These are phyloP conservation scores for Procavia capensis DNA, from an alignment of 2,113 vertebrate species.

Conservation along the genomic window DNA sequence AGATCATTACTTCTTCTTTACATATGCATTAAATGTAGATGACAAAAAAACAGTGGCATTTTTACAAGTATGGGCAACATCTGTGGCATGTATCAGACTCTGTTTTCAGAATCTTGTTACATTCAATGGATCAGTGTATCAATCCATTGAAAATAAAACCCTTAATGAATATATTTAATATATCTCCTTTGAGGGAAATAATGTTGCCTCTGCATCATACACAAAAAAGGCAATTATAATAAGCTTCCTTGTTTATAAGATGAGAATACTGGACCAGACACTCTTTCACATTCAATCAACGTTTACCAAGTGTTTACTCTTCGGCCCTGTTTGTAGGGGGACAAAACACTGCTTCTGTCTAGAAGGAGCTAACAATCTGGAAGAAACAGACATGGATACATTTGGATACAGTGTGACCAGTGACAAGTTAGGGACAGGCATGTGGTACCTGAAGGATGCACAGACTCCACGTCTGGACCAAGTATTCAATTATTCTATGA, in stretches of 20 bases:
- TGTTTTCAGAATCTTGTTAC: neutral
- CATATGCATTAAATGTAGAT: neutral
- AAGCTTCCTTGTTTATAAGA: neutral
- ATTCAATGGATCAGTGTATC: neutral
- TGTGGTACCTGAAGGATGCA: neutral
- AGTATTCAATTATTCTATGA: neutral
- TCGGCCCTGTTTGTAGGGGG: neutral
- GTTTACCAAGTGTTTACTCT: neutral
- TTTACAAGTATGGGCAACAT: constrained; percentile 3
- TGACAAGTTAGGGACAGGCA: neutral
- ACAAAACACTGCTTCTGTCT: neutral
- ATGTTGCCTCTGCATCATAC: neutral
- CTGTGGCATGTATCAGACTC: neutral
- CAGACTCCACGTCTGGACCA: neutral
- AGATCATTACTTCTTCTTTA: neutral
- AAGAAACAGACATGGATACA: neutral
- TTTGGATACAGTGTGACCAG: neutral
- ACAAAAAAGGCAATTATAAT: neutral
- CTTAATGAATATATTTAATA: neutral
- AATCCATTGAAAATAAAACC: constrained; percentile 32
- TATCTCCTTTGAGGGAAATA: neutral
- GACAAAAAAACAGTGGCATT: neutral
- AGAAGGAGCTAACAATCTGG: neutral
- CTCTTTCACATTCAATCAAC: neutral
- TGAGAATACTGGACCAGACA: neutral